These are phyloP conservation scores for Andrena fulva DNA, from an alignment of 2,888 invertebrate species.

Conservation along the genomic window DNA sequence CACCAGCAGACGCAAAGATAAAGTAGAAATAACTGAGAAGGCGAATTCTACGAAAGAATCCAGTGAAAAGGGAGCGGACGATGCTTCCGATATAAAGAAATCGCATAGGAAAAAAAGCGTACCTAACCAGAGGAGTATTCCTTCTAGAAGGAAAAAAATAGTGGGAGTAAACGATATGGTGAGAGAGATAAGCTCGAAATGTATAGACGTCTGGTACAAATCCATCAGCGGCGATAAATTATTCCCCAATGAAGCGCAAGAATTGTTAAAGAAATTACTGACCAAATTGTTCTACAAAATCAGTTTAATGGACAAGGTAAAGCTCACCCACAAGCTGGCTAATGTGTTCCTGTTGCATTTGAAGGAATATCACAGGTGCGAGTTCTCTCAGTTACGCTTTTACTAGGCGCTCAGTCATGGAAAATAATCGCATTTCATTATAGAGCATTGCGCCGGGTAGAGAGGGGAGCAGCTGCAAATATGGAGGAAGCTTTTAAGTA, in stretches of 20 bases:
- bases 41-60: not conserved
- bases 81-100: slow-evolving; percentile 14
- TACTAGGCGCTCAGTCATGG: not conserved
- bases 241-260: slow-evolving; percentile 84
- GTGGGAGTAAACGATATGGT: slow-evolving; percentile 73
- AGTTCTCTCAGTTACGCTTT: not conserved
- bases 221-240: slow-evolving; percentile 85
- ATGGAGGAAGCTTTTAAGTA: slow-evolving; percentile 80
- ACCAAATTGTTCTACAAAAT: slow-evolving; percentile 82
- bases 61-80: slow-evolving; percentile 18
- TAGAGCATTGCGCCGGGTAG: slow-evolving; percentile 78
- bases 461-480: slow-evolving; percentile 75
- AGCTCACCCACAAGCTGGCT: slow-evolving; percentile 84
- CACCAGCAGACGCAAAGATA: slow-evolving; percentile 32
- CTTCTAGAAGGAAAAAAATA: slow-evolving; percentile 18
- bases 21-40: slow-evolving; percentile 22
- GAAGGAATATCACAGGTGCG: slow-evolving; percentile 87
- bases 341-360: slow-evolving; percentile 87
- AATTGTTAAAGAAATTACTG: slow-evolving; percentile 84
- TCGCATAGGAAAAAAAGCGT: slow-evolving; percentile 14
- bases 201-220: slow-evolving; percentile 85
- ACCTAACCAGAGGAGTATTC: slow-evolving; percentile 21
- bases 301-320: slow-evolving; percentile 82
- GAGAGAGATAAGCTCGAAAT: slow-evolving; percentile 85
- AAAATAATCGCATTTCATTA: slow-evolving; percentile 9